Conservation (phyloP, 2,797 vertebrate species). For the Cottoperca gobio region DNA sequence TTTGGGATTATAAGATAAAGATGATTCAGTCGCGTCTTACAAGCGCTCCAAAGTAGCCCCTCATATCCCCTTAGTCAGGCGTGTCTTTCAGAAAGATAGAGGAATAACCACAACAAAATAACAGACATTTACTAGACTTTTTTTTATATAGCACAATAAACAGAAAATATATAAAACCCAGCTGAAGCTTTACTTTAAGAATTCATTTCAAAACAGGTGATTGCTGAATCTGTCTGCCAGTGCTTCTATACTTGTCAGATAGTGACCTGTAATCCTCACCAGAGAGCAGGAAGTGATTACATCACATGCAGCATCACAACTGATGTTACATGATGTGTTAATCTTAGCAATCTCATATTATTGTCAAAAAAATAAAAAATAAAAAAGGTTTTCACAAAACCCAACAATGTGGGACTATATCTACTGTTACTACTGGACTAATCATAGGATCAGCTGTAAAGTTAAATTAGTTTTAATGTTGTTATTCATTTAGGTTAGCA, state of each 20-base stretch:
- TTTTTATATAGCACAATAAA: neutral
- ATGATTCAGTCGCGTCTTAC: conserved; percentile 11
- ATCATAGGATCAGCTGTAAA: neutral
- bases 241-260: conserved; percentile 19
- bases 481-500: conserved; percentile 5
- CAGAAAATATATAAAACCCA: neutral
- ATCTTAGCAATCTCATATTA: conserved; percentile 1
- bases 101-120: neutral
- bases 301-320: conserved; percentile 44
- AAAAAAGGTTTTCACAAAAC: neutral
- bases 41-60: neutral
- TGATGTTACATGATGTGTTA: conserved; percentile 12
- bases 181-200: neutral
- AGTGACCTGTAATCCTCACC: conserved; percentile 42
- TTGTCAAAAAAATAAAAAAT: conserved; percentile 6
- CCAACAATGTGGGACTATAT: neutral
- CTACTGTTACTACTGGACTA: neutral
- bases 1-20: conserved; percentile 32
- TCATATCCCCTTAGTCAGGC: conserved; percentile 3
- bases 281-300: conserved; percentile 43
- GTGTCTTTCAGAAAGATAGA: neutral
- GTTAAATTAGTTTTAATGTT: conserved; percentile 1
- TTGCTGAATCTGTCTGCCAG: conserved; percentile 9
- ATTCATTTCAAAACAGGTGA: conserved; percentile 38
- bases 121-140: neutral